These are phyloP conservation scores for Drosophila sp. DNA, from an alignment of 1,140 invertebrate genomes.

Conservation along the genomic window DNA sequence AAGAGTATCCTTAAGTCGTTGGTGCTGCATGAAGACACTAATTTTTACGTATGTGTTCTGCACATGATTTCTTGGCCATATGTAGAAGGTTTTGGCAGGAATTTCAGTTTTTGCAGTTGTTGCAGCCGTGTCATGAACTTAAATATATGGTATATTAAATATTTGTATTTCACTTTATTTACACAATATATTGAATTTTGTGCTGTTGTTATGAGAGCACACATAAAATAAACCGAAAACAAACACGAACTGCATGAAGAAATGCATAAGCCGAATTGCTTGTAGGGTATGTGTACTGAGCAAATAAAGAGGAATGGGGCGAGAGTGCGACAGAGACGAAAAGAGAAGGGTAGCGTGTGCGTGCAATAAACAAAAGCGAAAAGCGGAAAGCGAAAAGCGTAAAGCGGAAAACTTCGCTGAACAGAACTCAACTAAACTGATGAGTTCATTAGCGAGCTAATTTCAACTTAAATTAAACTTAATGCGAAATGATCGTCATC, in stretches of 20 bases:
- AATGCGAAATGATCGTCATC: constrained; percentile 78
- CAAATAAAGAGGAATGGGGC: neutral
- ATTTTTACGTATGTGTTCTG: constrained; percentile 4
- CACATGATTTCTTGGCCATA: constrained; percentile 33
- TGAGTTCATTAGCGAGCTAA: constrained; percentile 84
- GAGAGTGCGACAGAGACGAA: constrained; percentile 14
- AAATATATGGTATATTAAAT: too few species aligned
- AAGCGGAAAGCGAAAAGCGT: too few species aligned
- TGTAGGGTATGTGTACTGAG: neutral
- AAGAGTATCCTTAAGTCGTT: constrained; percentile 19
- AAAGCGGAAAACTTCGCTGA: constrained; percentile 48
- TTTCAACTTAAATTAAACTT: constrained; percentile 84
- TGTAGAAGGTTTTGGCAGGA: constrained; percentile 47
- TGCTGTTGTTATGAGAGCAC: too few species aligned
- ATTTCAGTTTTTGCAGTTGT: constrained; percentile 28
- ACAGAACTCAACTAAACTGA: constrained; percentile 34
- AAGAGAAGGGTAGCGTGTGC: constrained; percentile 2
- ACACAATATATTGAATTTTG: constrained; percentile 8
- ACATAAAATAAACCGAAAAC: too few species aligned
- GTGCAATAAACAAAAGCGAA: constrained; percentile 49
- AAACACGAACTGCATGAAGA: constrained; percentile 52
- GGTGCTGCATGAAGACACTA: too few species aligned
- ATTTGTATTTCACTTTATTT: too few species aligned
- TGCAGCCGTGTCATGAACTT: too few species aligned
- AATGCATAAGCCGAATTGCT: constrained; percentile 22